Conservation (phyloP, 2,888 invertebrate genomes). For the Rutpela maculata region DNA sequence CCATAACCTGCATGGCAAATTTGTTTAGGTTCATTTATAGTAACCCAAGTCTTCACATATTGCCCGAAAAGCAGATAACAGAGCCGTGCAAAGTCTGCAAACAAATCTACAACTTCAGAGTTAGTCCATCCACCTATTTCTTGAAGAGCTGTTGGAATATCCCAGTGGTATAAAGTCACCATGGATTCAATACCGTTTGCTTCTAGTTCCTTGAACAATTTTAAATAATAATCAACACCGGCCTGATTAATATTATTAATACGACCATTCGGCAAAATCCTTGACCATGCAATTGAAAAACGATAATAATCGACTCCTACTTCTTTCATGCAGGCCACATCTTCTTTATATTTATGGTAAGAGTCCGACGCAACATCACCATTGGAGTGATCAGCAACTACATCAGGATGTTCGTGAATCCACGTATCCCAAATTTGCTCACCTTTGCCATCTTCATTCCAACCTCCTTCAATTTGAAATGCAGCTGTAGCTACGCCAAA, state of each 20-base stretch:
- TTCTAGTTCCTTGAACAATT: slow-evolving; percentile 68
- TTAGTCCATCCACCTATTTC: slow-evolving; percentile 74
- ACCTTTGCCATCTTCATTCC: slow-evolving; percentile 64
- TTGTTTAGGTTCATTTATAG: slow-evolving; percentile 75
- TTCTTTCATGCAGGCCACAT: slow-evolving; percentile 77
- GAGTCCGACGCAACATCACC: slow-evolving; percentile 82
- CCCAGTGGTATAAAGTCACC: slow-evolving; percentile 77
- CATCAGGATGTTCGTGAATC: slow-evolving; percentile 45
- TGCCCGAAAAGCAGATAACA: slow-evolving; percentile 64
- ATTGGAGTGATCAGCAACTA: slow-evolving; percentile 67
- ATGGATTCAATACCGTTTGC: slow-evolving; percentile 76
- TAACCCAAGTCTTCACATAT: slow-evolving; percentile 74
- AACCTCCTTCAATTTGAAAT: slow-evolving; percentile 65
- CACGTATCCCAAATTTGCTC: slow-evolving; percentile 57
- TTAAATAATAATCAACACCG: slow-evolving; percentile 59
- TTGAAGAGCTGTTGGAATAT: slow-evolving; percentile 75
- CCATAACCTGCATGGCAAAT: slow-evolving; percentile 65
- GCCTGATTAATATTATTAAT: slow-evolving; percentile 73
- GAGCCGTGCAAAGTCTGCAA: slow-evolving; percentile 76
- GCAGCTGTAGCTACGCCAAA: slow-evolving; percentile 66
- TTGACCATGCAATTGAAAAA: slow-evolving; percentile 62
- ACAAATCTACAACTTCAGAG: slow-evolving; percentile 75
- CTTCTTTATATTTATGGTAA: slow-evolving; percentile 80
- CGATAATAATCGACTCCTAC: slow-evolving; percentile 77
- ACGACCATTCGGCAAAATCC: slow-evolving; percentile 78